A percentile compares a stretch with the other conserved stretches of the same genome.
Conservation (phyloP, 2,113 vertebrate species). For the Upupa epops region DNA sequence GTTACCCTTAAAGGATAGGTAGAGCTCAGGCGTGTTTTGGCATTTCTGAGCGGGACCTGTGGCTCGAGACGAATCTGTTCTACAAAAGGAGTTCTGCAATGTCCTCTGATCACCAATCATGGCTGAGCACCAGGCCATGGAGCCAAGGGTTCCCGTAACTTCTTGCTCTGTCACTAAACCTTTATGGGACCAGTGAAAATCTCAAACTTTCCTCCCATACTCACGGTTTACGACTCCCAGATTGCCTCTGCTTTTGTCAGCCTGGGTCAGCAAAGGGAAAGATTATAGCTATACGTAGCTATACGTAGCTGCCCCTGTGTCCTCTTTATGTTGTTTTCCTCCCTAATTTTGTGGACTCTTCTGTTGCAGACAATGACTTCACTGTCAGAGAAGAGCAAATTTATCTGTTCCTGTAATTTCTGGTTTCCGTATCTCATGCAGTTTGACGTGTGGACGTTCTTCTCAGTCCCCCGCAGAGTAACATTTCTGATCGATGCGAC, state of each 20-base stretch:
- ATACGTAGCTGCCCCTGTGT: no score
- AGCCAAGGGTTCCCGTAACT: not conserved
- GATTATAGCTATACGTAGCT: no score
- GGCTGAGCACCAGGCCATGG: not conserved
- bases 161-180: not conserved
- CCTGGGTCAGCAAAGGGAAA: not conserved
- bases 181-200: conserved; percentile 1
- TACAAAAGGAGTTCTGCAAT: not conserved
- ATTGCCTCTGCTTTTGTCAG: not conserved
- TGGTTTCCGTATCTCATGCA: no score
- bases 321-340: no score
- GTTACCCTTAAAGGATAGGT: conserved; percentile 48
- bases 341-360: not conserved
- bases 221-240: not conserved
- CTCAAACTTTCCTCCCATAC: not conserved
- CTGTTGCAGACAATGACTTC: not conserved
- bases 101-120: not conserved
- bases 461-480: not conserved
- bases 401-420: not conserved
- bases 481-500: not conserved
- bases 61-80: conserved; percentile 28
- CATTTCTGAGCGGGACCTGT: conserved; percentile 36
- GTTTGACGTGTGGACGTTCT: not conserved
- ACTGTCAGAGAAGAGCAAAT: not conserved
- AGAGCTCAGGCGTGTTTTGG: conserved; percentile 1